Percentiles rank a stretch among this genome's conserved stretches.
Evolutionary conservation across 2,113 vertebrate genomes (phyloP).

Genomic region (Amblyopsis rosae): DNA sequence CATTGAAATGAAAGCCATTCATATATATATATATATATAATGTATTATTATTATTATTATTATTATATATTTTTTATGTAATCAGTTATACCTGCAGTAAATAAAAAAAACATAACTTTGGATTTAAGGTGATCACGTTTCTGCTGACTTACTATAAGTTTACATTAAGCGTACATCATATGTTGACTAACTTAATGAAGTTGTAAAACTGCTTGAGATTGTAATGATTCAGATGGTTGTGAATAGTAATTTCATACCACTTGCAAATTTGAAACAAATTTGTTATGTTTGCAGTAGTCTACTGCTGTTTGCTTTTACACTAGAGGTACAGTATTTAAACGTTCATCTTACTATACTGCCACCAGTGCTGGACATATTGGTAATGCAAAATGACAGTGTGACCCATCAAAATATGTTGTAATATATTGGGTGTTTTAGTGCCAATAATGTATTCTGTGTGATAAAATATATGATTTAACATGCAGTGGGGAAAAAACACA

Average conservation of each 20-base stretch:
- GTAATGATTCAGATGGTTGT: not conserved
- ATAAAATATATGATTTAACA: conserved; percentile 50
- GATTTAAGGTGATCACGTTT: too few species aligned
- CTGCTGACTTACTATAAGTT: too few species aligned
- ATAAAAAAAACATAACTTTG: not conserved
- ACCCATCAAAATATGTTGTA: conserved; percentile 35
- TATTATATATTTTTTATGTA: too few species aligned
- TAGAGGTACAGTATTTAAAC: not conserved
- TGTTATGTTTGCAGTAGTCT: not conserved
- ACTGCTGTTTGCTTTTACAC: not conserved
- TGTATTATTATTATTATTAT: too few species aligned
- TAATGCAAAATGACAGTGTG: conserved; percentile 11
- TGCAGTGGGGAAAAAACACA: conserved; percentile 15
- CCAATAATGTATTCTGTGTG: conserved; percentile 48
- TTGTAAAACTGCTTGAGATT: not conserved
- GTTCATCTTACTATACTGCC: conserved; percentile 4
- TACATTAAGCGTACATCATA: not conserved
- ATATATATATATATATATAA: not conserved
- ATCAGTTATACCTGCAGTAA: not conserved
- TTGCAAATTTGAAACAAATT: not conserved
- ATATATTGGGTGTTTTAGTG: conserved; percentile 50
- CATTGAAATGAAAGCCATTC: not conserved
- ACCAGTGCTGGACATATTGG: conserved; percentile 11
- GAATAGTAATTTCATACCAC: too few species aligned
- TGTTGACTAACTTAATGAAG: not conserved